Conservation (phyloP, 2,113 vertebrate genomes). For the Rallus limicola region DNA sequence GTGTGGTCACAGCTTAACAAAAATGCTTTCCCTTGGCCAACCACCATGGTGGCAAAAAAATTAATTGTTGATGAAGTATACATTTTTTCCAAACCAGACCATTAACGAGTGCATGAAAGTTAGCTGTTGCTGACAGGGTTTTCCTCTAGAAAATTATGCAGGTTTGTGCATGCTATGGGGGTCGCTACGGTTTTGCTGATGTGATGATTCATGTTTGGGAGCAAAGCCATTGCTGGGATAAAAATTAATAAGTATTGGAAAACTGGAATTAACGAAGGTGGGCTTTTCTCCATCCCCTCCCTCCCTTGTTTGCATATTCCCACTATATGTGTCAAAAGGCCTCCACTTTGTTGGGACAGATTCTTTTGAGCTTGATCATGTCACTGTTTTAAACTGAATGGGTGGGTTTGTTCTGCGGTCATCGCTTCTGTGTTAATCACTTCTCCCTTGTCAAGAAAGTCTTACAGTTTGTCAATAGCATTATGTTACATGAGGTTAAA, state of each 20-base stretch:
- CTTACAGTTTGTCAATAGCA: conserved; percentile 45
- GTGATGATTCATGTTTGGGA: background rate
- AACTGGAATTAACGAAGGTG: background rate
- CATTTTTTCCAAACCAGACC: conserved; percentile 63
- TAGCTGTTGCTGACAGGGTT: background rate
- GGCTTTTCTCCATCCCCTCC: background rate
- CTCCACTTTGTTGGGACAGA: background rate
- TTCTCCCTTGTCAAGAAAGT: conserved; percentile 10
- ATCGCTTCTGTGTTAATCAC: conserved; percentile 14
- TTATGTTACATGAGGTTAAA: conserved; percentile 42
- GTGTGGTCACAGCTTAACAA: conserved; percentile 94
- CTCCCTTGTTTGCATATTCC: background rate
- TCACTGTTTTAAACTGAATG: background rate
- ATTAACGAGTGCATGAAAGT: background rate
- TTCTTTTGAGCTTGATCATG: background rate
- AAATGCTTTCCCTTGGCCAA: conserved; percentile 86
- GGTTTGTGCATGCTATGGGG: background rate
- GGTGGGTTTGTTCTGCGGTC: background rate
- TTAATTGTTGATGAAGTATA: conserved; percentile 79
- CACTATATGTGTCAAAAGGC: background rate
- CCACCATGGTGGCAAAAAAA: conserved; percentile 67
- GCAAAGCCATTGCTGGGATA: background rate
- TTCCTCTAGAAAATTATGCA: background rate
- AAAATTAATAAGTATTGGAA: background rate
- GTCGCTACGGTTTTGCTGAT: background rate